Evolutionary conservation across 1,140 invertebrate genomes (phyloP).

Genomic region (Hyles vespertilio): DNA sequence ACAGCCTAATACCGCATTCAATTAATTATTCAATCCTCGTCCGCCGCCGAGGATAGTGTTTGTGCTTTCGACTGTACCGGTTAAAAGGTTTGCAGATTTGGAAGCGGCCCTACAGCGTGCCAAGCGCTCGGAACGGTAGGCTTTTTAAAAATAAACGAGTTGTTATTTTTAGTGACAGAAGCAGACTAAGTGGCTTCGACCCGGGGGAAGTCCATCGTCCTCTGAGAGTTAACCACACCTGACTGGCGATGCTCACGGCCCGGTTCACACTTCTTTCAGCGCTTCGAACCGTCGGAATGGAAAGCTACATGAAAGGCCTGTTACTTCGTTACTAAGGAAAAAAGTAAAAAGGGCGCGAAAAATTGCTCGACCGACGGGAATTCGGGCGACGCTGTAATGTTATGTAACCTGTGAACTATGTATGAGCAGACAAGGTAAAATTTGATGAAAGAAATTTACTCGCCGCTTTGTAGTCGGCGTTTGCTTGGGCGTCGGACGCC

Average conservation of each 20-base stretch:
- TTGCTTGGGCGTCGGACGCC: too few species aligned
- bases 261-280: constrained; percentile 67
- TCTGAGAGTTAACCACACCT: constrained; percentile 55
- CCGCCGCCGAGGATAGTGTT: background rate
- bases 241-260: constrained; percentile 56
- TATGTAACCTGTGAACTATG: constrained; percentile 1
- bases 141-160: constrained; percentile 52
- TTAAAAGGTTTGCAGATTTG: constrained; percentile 22
- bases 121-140: constrained; percentile 25
- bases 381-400: constrained; percentile 15
- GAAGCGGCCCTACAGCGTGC: constrained; percentile 13
- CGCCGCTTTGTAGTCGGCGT: too few species aligned
- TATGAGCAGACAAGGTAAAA: too few species aligned
- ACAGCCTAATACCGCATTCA: too few species aligned
- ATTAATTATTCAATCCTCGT: background rate
- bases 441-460: too few species aligned
- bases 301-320: constrained; percentile 69
- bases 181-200: constrained; percentile 56
- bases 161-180: constrained; percentile 59
- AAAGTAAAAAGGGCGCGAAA: constrained; percentile 42
- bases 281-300: constrained; percentile 58
- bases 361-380: constrained; percentile 24
- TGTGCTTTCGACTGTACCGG: constrained; percentile 13
- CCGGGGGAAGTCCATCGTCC: constrained; percentile 44
- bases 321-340: constrained; percentile 56